These are phyloP conservation scores for Eulemur albifrons DNA, from an alignment of 2,797 vertebrate species.

Conservation along the genomic window DNA sequence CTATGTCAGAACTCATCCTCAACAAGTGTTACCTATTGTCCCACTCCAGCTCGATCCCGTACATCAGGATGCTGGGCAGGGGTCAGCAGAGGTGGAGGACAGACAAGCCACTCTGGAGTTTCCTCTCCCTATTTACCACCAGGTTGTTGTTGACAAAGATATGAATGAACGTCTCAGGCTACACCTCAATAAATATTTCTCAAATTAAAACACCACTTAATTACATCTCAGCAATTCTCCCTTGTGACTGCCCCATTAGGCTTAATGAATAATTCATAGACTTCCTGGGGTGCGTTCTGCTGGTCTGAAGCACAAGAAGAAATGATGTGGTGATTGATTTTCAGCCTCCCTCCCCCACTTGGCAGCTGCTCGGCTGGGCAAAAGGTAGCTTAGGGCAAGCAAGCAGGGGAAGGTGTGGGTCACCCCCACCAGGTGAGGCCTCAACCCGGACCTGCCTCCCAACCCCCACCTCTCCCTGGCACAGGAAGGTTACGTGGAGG, in stretches of 20 bases:
- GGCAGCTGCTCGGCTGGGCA: neutral
- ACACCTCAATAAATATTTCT: slow-evolving; percentile 62
- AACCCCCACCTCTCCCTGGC: no score
- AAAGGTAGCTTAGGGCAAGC: neutral
- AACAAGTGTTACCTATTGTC: neutral
- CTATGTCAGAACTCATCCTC: neutral
- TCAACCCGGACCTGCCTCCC: neutral
- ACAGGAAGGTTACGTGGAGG: slow-evolving; percentile 67
- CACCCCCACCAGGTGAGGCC: neutral
- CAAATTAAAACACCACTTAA: slow-evolving; percentile 69
- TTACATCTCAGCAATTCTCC: slow-evolving; percentile 54
- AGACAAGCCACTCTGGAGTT: neutral
- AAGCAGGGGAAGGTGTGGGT: rapidly evolving
- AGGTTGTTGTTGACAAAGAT: slow-evolving; percentile 30
- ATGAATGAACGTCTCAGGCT: neutral
- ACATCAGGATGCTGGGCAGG: neutral
- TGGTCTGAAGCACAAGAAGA: neutral
- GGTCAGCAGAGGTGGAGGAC: neutral
- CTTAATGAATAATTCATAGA: slow-evolving; percentile 65
- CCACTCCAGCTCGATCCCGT: neutral
- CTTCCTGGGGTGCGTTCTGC: neutral
- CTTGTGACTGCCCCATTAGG: slow-evolving; percentile 44
- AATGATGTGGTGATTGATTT: neutral
- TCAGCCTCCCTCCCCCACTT: neutral
- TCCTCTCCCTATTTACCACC: neutral